A percentile compares a stretch with the other conserved stretches of the same genome.
Conservation (phyloP, 1,140 invertebrate species). For the Macrocentrus cingulum region DNA sequence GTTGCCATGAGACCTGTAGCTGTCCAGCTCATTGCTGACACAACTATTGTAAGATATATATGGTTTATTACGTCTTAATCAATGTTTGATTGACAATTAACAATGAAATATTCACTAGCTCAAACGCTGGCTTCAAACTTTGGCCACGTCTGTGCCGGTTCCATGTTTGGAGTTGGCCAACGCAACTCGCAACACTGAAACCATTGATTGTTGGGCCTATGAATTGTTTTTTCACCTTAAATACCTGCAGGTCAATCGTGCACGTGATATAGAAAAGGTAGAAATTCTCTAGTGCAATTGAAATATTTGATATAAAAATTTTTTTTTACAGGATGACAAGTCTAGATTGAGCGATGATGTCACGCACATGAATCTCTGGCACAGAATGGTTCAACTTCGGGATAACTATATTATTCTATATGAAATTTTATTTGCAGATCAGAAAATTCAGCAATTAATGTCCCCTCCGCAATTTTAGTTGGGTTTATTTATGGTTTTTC, state of each 20-base stretch:
- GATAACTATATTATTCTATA: slow-evolving; percentile 51
- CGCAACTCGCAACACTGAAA: slow-evolving; percentile 42
- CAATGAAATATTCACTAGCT: too few relatives aligned
- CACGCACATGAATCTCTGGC: slow-evolving; percentile 43
- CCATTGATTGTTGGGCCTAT: slow-evolving; percentile 50
- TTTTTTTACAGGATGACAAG: slow-evolving; percentile 1
- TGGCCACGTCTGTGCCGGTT: slow-evolving; percentile 27
- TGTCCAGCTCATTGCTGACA: slow-evolving; percentile 47
- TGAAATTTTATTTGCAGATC: slow-evolving; percentile 39
- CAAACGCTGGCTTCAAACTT: slow-evolving; percentile 47
- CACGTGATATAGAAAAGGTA: slow-evolving; percentile 16
- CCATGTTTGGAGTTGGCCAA: slow-evolving; percentile 35
- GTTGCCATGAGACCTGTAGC: slow-evolving; percentile 40
- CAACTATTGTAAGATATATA: slow-evolving; percentile 37
- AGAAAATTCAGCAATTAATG: slow-evolving; percentile 36
- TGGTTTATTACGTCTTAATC: too few relatives aligned
- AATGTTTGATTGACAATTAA: too few relatives aligned
- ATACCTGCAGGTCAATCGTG: slow-evolving; percentile 39
- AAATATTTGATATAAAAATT: background rate
- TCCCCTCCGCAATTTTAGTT: slow-evolving; percentile 16
- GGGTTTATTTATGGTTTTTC: background rate
- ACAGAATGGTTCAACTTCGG: slow-evolving; percentile 43
- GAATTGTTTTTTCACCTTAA: slow-evolving; percentile 51
- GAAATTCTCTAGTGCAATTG: background rate
- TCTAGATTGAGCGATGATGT: slow-evolving; percentile 36